Evolutionary conservation across 1,140 invertebrate species (phyloP).

Genomic region (Euura saliciscinereae): DNA sequence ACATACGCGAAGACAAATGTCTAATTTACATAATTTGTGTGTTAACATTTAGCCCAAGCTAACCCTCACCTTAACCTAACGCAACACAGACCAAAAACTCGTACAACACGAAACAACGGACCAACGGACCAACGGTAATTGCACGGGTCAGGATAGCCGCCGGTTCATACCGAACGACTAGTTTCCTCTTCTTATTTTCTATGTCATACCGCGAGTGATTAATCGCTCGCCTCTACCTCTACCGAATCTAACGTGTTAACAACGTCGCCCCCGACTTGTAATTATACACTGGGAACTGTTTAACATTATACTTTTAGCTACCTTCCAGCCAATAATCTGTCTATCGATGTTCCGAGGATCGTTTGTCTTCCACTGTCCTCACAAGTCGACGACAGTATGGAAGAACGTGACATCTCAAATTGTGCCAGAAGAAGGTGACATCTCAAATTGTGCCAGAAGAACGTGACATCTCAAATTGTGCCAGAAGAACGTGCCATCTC

Average conservation of each 20-base stretch:
- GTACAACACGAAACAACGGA: no score
- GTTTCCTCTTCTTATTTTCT: not conserved
- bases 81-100: not conserved
- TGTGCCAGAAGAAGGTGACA: no score
- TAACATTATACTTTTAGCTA: no score
- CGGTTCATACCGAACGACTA: not conserved
- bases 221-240: not conserved
- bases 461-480: no score
- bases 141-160: not conserved
- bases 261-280: not conserved
- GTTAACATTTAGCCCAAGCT: slow-evolving; percentile 52
- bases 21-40: slow-evolving; percentile 54
- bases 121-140: not conserved
- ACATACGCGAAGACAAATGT: not conserved
- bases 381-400: no score
- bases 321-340: no score
- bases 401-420: no score
- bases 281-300: not conserved
- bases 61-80: not conserved
- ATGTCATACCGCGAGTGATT: not conserved
- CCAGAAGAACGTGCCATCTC: no score
- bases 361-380: no score
- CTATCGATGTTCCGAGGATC: no score
- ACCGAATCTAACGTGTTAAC: not conserved
- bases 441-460: no score